Conservation (phyloP, 1,140 invertebrate genomes). For the Diuraphis noxia region DNA sequence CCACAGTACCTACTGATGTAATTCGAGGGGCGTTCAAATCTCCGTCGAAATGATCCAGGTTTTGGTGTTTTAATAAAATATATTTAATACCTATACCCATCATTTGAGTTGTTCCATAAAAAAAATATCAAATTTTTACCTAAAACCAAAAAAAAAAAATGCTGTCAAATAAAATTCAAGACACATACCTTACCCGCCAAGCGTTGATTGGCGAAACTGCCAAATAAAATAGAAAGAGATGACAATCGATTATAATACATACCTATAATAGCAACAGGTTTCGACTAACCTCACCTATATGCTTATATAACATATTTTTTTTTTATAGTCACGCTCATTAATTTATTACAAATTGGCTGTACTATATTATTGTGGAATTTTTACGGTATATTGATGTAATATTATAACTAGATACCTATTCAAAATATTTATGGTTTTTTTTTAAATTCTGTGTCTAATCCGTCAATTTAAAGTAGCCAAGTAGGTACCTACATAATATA, state of each 20-base stretch:
- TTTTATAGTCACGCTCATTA: background rate
- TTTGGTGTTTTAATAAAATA: background rate
- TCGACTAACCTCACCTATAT: background rate
- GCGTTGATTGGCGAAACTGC: background rate
- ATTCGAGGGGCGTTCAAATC: background rate
- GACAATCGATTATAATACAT: background rate
- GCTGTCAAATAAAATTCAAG: background rate
- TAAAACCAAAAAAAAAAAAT: background rate
- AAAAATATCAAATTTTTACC: background rate
- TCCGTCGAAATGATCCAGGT: background rate
- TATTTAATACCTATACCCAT: no score
- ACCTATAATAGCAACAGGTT: background rate
- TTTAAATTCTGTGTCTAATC: background rate
- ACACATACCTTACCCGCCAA: background rate
- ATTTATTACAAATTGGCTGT: background rate
- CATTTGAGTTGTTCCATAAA: background rate
- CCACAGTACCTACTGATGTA: conserved; percentile 7
- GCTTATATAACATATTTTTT: background rate
- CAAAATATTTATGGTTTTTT: background rate
- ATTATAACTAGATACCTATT: background rate
- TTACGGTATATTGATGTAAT: background rate
- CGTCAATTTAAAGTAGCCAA: background rate
- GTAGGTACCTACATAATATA: no score
- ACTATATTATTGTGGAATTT: background rate
- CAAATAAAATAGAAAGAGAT: background rate